Base-by-base conservation (phyloP, 2,797 vertebrate species). In the Euphonia xanthogaster region DNA sequence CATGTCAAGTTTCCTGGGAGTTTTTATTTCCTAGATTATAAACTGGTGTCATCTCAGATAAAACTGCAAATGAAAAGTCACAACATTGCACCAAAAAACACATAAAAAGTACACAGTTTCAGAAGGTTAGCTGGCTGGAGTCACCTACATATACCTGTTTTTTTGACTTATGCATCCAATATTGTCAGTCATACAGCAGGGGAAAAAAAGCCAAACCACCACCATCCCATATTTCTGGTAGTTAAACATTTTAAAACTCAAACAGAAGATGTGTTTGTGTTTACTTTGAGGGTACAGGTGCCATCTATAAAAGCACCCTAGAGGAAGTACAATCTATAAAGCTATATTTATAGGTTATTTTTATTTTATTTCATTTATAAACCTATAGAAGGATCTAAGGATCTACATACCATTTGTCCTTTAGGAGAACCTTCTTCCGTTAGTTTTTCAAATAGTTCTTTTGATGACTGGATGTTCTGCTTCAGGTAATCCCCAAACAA, bases 401-500 rank as follows among this genome's bases (percentile, higher is more conserved):
- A 62, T 4, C 31, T 50, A 95, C 93, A 93, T 98, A 99, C 99
- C 97, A 97, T 99, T 93, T 99, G 99, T 44, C 99, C 99, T 98
- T 99, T 99, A 33, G 99, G 99, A 44, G 99, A 99, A 22, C 99
- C 99, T 67, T 99, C 99, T 47, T 99, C 96, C 1, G 98, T 98
- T 33, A 99, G 97, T 90, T 98, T 99, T 98, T 99, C 99, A 97
- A 99, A 98, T 48, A 99, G 98, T 67, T 98, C 98, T 97, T 98
- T 99, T 42, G 99, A 99, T 48, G 98, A 97, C 11, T 98, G 98
- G 92, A 99, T 76, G 76, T 99, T 98, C 98, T 99, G 99, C 73
- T 98, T 98, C 95, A 99, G 92, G 96, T 99, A 99, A 96, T 99
- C 99, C 35, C 99, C 99, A 83, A 99, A 99, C 93, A 99, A 93